Percentiles rank a stretch among this genome's conserved stretches.
Evolutionary conservation across 2,113 vertebrate species (phyloP).

Genomic region (Zosterops hypoxanthus): DNA sequence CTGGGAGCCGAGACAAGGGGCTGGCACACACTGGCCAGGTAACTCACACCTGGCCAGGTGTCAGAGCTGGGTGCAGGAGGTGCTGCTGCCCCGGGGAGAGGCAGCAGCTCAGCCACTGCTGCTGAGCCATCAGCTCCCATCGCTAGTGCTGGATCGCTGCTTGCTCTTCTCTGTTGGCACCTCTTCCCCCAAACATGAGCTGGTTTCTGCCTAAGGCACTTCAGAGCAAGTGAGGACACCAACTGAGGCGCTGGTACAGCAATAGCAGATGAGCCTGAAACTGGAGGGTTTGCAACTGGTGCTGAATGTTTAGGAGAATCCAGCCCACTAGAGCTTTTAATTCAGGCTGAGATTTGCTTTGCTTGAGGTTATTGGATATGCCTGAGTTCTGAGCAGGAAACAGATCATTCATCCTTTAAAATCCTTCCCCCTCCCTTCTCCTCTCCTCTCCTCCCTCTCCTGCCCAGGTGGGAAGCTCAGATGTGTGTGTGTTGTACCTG

Average conservation of each 20-base stretch:
- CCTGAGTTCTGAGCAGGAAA: slow-evolving; percentile 44
- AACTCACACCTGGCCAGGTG: neutral
- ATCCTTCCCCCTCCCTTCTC: neutral
- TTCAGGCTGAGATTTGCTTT: slow-evolving; percentile 55
- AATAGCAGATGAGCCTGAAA: slow-evolving; percentile 5
- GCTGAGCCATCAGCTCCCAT: neutral
- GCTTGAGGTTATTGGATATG: slow-evolving; percentile 54
- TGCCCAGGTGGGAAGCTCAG: neutral
- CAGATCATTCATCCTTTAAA: slow-evolving; percentile 30
- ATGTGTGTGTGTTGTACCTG: neutral
- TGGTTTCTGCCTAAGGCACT: neutral
- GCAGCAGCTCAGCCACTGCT: neutral
- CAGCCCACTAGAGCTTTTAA: slow-evolving; percentile 55
- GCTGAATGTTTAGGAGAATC: slow-evolving; percentile 16
- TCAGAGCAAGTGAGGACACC: slow-evolving; percentile 37
- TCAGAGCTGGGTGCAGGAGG: neutral
- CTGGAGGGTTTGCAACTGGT: neutral
- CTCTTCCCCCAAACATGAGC: neutral
- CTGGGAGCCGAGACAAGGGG: accelerated
- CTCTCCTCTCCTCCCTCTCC: neutral
- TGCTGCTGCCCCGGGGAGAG: neutral
- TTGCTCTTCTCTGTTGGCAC: neutral
- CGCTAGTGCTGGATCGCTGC: accelerated
- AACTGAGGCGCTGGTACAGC: neutral
- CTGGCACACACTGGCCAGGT: accelerated